phyloP scores from a whole-genome alignment of 2,113 vertebrate species.

The Peromyscus leucopus region DNA sequence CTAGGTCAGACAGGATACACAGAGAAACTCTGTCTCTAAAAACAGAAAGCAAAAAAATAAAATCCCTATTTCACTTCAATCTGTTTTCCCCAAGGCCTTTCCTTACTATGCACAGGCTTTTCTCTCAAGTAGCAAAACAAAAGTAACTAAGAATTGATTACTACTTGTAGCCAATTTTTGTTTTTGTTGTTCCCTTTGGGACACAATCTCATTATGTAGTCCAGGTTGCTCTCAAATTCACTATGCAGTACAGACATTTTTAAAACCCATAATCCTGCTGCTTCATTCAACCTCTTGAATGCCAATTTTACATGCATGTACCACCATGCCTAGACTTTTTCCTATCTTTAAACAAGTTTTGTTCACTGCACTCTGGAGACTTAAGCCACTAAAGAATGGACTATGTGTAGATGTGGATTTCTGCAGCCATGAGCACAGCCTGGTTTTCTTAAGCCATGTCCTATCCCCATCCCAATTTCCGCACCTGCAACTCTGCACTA shows the following conservation, averaged over 20 bases:
- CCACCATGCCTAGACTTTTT: neutral
- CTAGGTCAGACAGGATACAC: neutral
- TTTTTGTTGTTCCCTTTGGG: neutral
- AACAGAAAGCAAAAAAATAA: neutral
- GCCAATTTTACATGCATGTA: neutral
- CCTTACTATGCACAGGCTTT: neutral
- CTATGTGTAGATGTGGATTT: neutral
- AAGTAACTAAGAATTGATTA: neutral
- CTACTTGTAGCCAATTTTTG: neutral
- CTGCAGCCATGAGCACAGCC: neutral
- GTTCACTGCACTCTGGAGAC: neutral
- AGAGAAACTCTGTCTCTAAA: neutral
- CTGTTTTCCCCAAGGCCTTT: conserved; percentile 12
- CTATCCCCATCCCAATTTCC: neutral
- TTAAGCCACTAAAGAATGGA: neutral
- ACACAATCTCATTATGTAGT: neutral
- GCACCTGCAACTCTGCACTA: conserved; percentile 10
- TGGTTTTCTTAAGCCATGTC: neutral
- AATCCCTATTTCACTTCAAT: neutral
- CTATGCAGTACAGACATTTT: neutral
- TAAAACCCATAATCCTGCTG: neutral
- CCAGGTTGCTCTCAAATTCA: neutral
- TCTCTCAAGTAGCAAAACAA: conserved; percentile 45
- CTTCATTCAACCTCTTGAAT: neutral
- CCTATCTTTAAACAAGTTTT: neutral